These are phyloP conservation scores for Drosophila imparisetae DNA, from an alignment of 2,888 invertebrate genomes.

Conservation along the genomic window DNA sequence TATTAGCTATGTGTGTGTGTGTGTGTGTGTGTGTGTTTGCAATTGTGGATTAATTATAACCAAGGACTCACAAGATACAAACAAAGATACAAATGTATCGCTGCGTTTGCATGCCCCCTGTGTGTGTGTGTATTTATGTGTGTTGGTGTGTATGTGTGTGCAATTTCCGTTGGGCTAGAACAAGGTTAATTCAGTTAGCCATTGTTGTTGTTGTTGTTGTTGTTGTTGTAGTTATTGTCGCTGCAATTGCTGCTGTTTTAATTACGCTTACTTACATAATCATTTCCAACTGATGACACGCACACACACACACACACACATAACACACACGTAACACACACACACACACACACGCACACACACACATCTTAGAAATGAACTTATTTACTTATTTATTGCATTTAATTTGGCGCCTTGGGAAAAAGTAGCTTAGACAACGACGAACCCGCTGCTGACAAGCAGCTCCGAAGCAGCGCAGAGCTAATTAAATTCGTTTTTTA, in stretches of 20 bases:
- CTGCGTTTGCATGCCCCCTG: slow-evolving; percentile 32
- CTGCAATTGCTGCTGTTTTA: slow-evolving; percentile 46
- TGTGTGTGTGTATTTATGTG: slow-evolving; percentile 18
- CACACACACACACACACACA: slow-evolving; percentile 47
- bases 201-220: slow-evolving; percentile 46
- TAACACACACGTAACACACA: slow-evolving; percentile 8
- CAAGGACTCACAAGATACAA: slow-evolving; percentile 77
- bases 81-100: slow-evolving; percentile 70
- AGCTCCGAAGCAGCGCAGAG: background rate
- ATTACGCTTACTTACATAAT: slow-evolving; percentile 72
- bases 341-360: background rate
- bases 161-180: slow-evolving; percentile 73
- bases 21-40: slow-evolving; percentile 52
- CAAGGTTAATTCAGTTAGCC: slow-evolving; percentile 78
- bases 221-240: slow-evolving; percentile 15
- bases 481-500: slow-evolving; percentile 4
- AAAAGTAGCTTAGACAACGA: slow-evolving; percentile 17
- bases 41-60: slow-evolving; percentile 79
- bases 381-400: slow-evolving; percentile 38
- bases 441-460: slow-evolving; percentile 42
- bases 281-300: slow-evolving; percentile 61
- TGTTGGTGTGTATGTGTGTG: slow-evolving; percentile 50
- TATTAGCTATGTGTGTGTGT: slow-evolving; percentile 13
- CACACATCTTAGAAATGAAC: slow-evolving; percentile 19
- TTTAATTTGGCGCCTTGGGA: slow-evolving; percentile 44